These are phyloP conservation scores for Drosophila ustulata DNA, from an alignment of 2,888 invertebrate species.

Conservation along the genomic window DNA sequence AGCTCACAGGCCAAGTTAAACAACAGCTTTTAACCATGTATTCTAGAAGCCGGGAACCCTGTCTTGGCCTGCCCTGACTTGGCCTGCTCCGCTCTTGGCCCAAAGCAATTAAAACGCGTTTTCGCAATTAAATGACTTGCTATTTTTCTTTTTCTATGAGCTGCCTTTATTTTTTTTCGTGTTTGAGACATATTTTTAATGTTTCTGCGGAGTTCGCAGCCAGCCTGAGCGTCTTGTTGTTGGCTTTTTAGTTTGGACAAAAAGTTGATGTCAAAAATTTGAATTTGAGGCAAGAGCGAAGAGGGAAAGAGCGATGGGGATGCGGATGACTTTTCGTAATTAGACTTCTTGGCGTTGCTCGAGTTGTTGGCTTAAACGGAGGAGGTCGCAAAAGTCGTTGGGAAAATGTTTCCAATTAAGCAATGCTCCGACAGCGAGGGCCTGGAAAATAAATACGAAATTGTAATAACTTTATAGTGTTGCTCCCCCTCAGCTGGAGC, in stretches of 20 bases:
- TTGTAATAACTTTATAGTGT: slow-evolving; percentile 71
- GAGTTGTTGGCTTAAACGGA: slow-evolving; percentile 48
- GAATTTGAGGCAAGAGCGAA: slow-evolving; percentile 37
- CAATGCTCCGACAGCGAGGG: slow-evolving; percentile 12
- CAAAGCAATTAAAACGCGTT: slow-evolving; percentile 79
- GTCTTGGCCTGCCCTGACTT: background rate
- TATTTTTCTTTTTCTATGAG: slow-evolving; percentile 57
- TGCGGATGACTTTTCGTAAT: slow-evolving; percentile 74
- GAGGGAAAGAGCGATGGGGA: background rate
- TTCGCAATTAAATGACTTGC: slow-evolving; percentile 80
- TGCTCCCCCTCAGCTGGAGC: background rate
- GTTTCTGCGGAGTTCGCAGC: slow-evolving; percentile 26
- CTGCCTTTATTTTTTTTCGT: background rate
- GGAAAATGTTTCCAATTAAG: slow-evolving; percentile 79
- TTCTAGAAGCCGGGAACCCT: slow-evolving; percentile 21
- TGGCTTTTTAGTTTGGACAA: slow-evolving; percentile 70
- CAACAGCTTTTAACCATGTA: slow-evolving; percentile 44
- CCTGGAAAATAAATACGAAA: slow-evolving; percentile 56
- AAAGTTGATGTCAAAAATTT: slow-evolving; percentile 79
- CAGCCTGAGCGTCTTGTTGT: slow-evolving; percentile 29
- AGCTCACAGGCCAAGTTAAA: slow-evolving; percentile 51
- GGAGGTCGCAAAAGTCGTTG: slow-evolving; percentile 41
- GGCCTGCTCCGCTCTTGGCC: slow-evolving; percentile 29
- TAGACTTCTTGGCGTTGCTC: slow-evolving; percentile 75
- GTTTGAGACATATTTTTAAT: slow-evolving; percentile 22